A percentile compares a stretch with the other conserved stretches of the same genome.
phyloP scores from a whole-genome alignment of 2,888 invertebrate genomes.

The Pachymerium ferrugineum region DNA sequence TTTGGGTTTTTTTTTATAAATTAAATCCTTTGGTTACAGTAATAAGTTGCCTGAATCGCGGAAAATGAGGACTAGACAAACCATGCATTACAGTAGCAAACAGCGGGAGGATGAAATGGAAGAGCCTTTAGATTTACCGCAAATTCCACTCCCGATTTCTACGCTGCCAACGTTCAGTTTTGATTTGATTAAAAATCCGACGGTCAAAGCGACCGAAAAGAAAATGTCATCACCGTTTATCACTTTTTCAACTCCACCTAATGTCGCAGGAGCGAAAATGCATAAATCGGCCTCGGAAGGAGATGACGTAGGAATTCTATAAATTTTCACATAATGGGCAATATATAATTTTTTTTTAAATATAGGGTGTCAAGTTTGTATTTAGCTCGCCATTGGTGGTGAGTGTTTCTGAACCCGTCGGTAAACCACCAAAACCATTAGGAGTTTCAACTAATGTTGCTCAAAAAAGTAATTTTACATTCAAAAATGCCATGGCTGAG shows the following conservation, averaged over 20 bases:
- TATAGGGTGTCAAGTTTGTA: conserved; percentile 35
- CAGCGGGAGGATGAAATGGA: conserved; percentile 33
- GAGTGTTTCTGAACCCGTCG: background rate
- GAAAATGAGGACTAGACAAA: background rate
- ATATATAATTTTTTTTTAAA: conserved; percentile 23
- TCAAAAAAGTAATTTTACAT: background rate
- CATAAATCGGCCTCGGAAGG: too few species aligned
- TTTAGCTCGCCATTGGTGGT: conserved; percentile 34
- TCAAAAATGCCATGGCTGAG: background rate
- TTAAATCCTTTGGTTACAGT: too few species aligned
- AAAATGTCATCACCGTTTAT: too few species aligned
- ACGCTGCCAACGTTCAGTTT: conserved; percentile 57
- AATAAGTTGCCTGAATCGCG: background rate
- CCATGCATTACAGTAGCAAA: background rate
- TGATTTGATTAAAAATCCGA: background rate
- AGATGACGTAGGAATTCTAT: too few species aligned
- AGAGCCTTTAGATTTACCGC: conserved; percentile 42
- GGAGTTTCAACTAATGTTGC: background rate
- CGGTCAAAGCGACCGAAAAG: background rate
- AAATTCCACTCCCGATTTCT: conserved; percentile 54
- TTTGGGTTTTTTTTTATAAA: background rate
- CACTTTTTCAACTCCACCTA: too few species aligned
- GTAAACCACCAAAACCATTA: background rate
- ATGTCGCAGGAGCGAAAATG: too few species aligned
- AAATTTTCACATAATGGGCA: too few species aligned